Base-by-base conservation (phyloP, 92 coral and sea anemone species). In the Porites cylindrica region DNA sequence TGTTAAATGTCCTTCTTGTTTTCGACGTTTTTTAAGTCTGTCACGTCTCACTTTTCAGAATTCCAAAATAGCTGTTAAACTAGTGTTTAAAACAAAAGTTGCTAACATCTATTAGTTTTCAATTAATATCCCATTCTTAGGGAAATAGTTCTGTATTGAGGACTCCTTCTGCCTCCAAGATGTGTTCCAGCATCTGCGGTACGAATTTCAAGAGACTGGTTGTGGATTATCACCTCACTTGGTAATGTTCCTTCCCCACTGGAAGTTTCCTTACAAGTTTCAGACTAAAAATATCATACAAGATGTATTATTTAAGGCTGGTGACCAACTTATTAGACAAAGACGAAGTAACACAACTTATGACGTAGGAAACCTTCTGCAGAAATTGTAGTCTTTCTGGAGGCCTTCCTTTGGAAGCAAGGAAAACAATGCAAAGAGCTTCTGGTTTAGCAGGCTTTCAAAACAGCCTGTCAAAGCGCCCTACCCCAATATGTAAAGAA, bases 251-350 rank as follows among this genome's bases (percentile, higher is more conserved):
- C 68, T 50, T 4, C 50, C 67, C 51, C 87, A 82, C 50, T 59
- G 75, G 14, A 66, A 60, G 43, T 43, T 69, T 19, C 87, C 87
- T 1, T 82, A 82, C 66, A 53, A 67, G 66, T 9, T 54, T n/a
- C n/a, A 51, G 14, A 51, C 61, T 82, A 68, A 72, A 82, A n/a
- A 60, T 69, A 53, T 82, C 86, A 7, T 82, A 66, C 78, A 82
- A 69, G 51, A 66, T 82, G 52, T 68, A 66, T 51, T 29, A 69
- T 38, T 50, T 69, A 21, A 23, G 65, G 63, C 20, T 54, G 18
- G 19, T 82, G 54, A 32, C 18, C 10, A 38, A 71, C 10, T 51
- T 72, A 6, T 18, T 82, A 18, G 21, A 17, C 21, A n/a, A 18
- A 20, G 10, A 66, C 6, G 70, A 66, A 19, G 24, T 6, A 1